These are phyloP conservation scores for Glaucidium brasilianum DNA, from an alignment of 2,113 vertebrate species.

Conservation along the genomic window DNA sequence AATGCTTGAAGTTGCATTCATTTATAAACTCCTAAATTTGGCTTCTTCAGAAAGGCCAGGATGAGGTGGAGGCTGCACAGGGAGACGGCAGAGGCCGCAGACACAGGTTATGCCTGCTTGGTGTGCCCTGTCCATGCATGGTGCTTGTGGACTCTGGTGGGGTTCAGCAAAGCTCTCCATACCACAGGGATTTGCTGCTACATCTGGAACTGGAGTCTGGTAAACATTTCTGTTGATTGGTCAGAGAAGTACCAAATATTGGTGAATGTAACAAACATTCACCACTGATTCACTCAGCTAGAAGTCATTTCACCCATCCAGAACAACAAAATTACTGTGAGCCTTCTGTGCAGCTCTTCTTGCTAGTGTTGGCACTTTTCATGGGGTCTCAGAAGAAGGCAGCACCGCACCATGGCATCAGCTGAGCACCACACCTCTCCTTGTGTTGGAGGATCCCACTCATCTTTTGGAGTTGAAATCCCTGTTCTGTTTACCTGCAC, in stretches of 20 bases:
- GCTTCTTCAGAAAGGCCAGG: neutral
- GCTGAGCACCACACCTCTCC: neutral
- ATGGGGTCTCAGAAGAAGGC: fast-evolving
- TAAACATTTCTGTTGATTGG: neutral
- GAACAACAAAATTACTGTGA: neutral
- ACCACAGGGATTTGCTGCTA: neutral
- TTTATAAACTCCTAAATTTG: neutral
- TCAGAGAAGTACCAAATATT: neutral
- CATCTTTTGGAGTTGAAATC: neutral
- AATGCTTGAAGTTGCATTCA: neutral
- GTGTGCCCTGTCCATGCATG: neutral
- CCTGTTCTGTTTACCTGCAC: neutral
- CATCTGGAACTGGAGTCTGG: neutral
- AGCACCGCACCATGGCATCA: neutral
- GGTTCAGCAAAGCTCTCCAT: neutral
- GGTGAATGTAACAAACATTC: neutral
- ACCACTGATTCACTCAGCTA: neutral
- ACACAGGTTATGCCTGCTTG: neutral
- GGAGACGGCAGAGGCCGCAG: neutral
- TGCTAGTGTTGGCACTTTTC: neutral
- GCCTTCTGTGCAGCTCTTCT: neutral
- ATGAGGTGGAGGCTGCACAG: neutral
- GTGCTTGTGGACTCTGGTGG: neutral
- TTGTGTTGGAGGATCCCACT: neutral
- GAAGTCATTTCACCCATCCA: neutral